Conservation (phyloP, 1,140 invertebrate genomes). For the Drosophila bocki region DNA sequence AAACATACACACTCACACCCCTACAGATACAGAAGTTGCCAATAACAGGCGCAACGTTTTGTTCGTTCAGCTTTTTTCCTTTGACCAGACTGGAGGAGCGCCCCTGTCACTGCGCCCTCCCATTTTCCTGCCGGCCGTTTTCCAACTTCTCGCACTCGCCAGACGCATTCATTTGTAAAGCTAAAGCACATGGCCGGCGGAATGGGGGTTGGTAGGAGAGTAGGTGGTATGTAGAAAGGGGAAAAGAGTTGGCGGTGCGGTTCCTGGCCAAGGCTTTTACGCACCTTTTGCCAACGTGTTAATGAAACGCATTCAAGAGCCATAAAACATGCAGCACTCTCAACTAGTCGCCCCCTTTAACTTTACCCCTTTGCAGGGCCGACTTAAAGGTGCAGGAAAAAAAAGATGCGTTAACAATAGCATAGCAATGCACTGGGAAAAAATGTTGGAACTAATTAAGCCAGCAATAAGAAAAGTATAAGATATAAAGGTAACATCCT, state of each 20-base stretch:
- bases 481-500: neutral
- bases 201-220: neutral
- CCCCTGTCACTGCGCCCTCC: slow-evolving; percentile 6
- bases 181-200: slow-evolving; percentile 54
- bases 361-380: neutral
- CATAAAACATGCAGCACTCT: slow-evolving; percentile 53
- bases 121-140: slow-evolving; percentile 1
- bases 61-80: slow-evolving; percentile 77
- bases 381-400: slow-evolving; percentile 32
- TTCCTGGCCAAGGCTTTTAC: slow-evolving; percentile 55
- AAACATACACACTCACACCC: slow-evolving; percentile 7
- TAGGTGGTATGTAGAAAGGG: neutral
- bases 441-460: neutral
- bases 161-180: slow-evolving; percentile 81
- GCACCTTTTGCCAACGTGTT: slow-evolving; percentile 79
- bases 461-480: neutral
- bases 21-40: slow-evolving; percentile 65
- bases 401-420: slow-evolving; percentile 22
- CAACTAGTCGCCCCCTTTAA: slow-evolving; percentile 7
- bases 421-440: neutral
- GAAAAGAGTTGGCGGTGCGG: neutral
- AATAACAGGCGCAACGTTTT: slow-evolving; percentile 75
- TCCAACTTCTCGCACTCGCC: slow-evolving; percentile 44
- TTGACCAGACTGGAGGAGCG: slow-evolving; percentile 60
- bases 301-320: slow-evolving; percentile 74